Evolutionary conservation across 2,888 invertebrate species (phyloP), one percentile per base, ranked within the genome.

Genomic region (Timema cristinae): DNA sequence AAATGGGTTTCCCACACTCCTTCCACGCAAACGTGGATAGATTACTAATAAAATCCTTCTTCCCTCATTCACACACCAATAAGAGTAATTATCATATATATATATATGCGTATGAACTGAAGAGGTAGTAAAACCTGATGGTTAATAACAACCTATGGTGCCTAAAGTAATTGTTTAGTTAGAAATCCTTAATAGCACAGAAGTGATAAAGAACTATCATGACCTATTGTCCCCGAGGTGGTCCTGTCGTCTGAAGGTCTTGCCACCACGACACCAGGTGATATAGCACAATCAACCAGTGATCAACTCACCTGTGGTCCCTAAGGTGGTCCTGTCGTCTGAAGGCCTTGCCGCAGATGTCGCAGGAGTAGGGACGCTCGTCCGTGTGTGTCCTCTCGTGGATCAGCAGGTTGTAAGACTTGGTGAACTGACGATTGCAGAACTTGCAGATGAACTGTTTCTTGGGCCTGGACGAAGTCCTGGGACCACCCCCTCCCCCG

Each of bases 351-450:
- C 94, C 94, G 83, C 97, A 97, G 77, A 97, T 94, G 82, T 97
- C 97, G 82, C 97, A 97, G 59, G 94, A 93, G 83, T 96, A 98
- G 11, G 97, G 97, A 74, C 97, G 87, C 83, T 98, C 97, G 81
- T 97, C 96, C 54, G 97, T 98, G 82, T 98, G 98, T 4, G 97
- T 98, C 79, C 97, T 87, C 82, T 97, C 98, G 82, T 98, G 98
- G 78, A 98, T 98, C 79, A 98, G 87, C 78, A 98, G 87, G 83
- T 98, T 98, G 87, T 98, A 98, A 68, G 96, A 95, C 83, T 98
- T 98, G 76, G 97, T 98, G 84, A 98, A 98, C 81, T 97, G 95
- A 54, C 98, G 89, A 81, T 94, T 92, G 85, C 98, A 98, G 84
- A 93, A 98, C 84, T 96, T 95, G 88, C 98, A 98, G 80, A 98